Evolutionary conservation across 2,888 invertebrate species (phyloP).

Genomic region (Drosophila anomalipes): DNA sequence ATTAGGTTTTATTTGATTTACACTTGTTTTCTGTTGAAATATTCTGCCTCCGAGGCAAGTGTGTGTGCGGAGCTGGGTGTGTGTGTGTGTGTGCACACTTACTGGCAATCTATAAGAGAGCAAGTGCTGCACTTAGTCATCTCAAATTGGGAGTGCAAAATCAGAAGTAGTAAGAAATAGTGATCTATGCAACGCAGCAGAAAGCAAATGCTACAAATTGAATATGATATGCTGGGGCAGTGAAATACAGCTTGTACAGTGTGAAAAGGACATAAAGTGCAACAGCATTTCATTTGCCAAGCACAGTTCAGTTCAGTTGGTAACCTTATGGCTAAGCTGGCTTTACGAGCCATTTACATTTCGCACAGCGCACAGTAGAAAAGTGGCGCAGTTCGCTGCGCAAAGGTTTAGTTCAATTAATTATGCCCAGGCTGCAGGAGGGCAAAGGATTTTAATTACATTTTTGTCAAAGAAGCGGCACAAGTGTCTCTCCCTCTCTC

Average conservation of each 20-base stretch:
- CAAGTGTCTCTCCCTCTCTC: neutral
- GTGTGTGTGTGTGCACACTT: slow-evolving; percentile 50
- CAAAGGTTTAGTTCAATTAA: slow-evolving; percentile 72
- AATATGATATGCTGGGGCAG: neutral
- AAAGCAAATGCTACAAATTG: neutral
- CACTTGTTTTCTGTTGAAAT: slow-evolving; percentile 78
- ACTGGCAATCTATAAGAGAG: slow-evolving; percentile 32
- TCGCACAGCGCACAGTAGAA: slow-evolving; percentile 1
- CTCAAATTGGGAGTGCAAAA: slow-evolving; percentile 6
- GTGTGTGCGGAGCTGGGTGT: slow-evolving; percentile 19
- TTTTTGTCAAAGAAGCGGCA: slow-evolving; percentile 41
- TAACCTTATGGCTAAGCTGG: neutral
- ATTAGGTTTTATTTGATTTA: slow-evolving; percentile 81
- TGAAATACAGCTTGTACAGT: neutral
- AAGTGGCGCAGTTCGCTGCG: slow-evolving; percentile 47
- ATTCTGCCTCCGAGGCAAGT: slow-evolving; percentile 45
- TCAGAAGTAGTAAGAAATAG: neutral
- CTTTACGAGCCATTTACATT: slow-evolving; percentile 25
- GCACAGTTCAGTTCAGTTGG: neutral
- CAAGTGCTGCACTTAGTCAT: slow-evolving; percentile 44
- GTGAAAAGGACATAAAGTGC: neutral
- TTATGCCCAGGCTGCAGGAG: slow-evolving; percentile 57
- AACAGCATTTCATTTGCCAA: slow-evolving; percentile 1
- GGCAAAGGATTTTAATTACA: slow-evolving; percentile 73
- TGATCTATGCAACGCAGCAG: slow-evolving; percentile 8